These are phyloP conservation scores for Pseudois nayaur DNA, from an alignment of 2,113 vertebrate species.

Conservation along the genomic window DNA sequence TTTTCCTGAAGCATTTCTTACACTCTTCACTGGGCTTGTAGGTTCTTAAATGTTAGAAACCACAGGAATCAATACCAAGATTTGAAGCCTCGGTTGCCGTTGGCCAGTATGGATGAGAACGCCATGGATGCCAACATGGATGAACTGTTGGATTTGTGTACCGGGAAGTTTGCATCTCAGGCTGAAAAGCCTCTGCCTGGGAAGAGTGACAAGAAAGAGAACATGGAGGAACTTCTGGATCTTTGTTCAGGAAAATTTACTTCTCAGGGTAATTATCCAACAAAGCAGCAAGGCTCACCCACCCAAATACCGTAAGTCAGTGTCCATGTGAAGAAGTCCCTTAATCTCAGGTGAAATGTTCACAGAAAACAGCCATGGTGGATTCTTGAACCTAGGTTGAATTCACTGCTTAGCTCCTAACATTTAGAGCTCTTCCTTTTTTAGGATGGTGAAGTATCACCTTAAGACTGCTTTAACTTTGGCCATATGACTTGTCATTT, in stretches of 20 bases:
- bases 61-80: slow-evolving; percentile 82
- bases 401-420: slow-evolving; percentile 4
- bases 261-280: slow-evolving; percentile 79
- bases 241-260: slow-evolving; percentile 92
- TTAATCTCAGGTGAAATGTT: background rate
- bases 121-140: slow-evolving; percentile 99
- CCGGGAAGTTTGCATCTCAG: slow-evolving; percentile 84
- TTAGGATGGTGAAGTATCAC: background rate
- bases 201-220: slow-evolving; percentile 75
- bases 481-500: background rate
- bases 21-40: slow-evolving; percentile 56
- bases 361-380: background rate
- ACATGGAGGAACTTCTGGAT: slow-evolving; percentile 89
- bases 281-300: background rate
- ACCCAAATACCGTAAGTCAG: background rate
- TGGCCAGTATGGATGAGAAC: slow-evolving; percentile 96
- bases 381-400: background rate
- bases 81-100: slow-evolving; percentile 87
- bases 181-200: slow-evolving; percentile 30
- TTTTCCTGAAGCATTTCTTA: slow-evolving; percentile 11
- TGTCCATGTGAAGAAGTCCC: background rate
- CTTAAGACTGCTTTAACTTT: background rate
- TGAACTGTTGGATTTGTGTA: slow-evolving; percentile 93
- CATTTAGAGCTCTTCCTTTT: background rate
- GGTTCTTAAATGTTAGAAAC: slow-evolving; percentile 85